Evolutionary conservation across 2,888 invertebrate genomes (phyloP), one percentile per base, ranked within the genome.

Genomic region (Xylota segnis): DNA sequence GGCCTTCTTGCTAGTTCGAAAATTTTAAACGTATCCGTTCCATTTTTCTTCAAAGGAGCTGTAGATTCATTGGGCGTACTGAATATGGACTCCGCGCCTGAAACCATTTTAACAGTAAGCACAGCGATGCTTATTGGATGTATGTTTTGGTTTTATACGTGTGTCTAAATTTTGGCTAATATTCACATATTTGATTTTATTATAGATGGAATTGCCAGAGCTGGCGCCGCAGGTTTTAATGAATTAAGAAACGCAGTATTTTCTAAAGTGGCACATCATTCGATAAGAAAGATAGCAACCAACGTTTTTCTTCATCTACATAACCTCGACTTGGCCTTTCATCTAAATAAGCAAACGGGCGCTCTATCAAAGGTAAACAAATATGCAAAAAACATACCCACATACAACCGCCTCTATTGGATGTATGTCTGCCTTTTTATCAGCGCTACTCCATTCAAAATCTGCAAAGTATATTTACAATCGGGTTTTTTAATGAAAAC

Each of bases 231-330:
- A 0, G 96, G 96, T 23, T 98, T 99, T 92, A 99, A 98, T 93
- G 99, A 99, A 93, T 92, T 99, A 16, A 93, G 99, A 40, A 99
- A 99, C 93, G 99, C 99, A 0, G 98, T 99, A 56, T 99, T 99
- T 93, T 98, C 98, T 1, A 96, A 95, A 91, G 99, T 99, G 5
- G 98, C 99, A 0, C 99, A 99, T 91, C 96, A 97, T 92, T 99
- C 99, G 16, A 98, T 99, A 88, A 94, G 99, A 63, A 95, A 95
- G 92, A 96, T 99, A 81, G 98, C 99, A 0, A 96, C 95, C 91
- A 98, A 98, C 92, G 98, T 99, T 37, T 99, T 99, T 92, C 93
- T 96, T 29, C 99, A 99, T 93, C 94, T 99, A 71, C 99, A 99
- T 92, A 96, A 96, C 90, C 93, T 99, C 88, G 99, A 99, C 93